phyloP scores from a whole-genome alignment of 2,113 vertebrate species.

The Bothrops jararaca region DNA sequence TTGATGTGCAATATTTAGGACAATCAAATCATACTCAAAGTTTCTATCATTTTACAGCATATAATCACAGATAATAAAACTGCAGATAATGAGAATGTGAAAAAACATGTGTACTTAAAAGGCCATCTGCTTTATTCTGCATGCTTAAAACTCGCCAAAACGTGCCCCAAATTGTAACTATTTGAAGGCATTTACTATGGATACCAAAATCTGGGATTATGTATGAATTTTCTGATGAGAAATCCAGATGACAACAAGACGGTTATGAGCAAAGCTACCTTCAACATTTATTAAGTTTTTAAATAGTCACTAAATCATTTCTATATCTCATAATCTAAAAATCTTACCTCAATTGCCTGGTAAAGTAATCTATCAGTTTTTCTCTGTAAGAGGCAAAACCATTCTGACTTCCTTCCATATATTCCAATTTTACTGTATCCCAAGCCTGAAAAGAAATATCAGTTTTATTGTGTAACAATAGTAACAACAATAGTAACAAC shows the following conservation, averaged over 20 bases:
- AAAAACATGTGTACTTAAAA: neutral
- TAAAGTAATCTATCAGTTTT: constrained; percentile 87
- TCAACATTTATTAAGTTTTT: neutral
- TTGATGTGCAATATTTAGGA: neutral
- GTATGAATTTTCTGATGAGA: neutral
- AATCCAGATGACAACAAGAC: neutral
- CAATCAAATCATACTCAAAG: neutral
- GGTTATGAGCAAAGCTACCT: neutral
- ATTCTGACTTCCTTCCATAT: constrained; percentile 73
- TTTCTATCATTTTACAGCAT: neutral
- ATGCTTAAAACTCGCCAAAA: neutral
- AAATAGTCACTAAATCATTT: neutral
- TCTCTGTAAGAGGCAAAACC: constrained; percentile 75
- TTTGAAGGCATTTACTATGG: neutral
- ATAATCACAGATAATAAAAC: neutral
- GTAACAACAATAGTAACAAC: neutral
- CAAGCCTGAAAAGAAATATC: constrained; percentile 74
- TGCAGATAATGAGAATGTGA: neutral
- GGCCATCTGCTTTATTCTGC: neutral
- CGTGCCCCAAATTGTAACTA: neutral
- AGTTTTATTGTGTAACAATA: neutral
- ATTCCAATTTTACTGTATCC: constrained; percentile 87
- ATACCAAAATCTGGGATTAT: neutral
- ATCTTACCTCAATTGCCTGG: constrained; percentile 80
- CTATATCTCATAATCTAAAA: neutral